These are phyloP conservation scores for Cepaea nemoralis DNA, from an alignment of 1,140 invertebrate genomes.

Conservation along the genomic window DNA sequence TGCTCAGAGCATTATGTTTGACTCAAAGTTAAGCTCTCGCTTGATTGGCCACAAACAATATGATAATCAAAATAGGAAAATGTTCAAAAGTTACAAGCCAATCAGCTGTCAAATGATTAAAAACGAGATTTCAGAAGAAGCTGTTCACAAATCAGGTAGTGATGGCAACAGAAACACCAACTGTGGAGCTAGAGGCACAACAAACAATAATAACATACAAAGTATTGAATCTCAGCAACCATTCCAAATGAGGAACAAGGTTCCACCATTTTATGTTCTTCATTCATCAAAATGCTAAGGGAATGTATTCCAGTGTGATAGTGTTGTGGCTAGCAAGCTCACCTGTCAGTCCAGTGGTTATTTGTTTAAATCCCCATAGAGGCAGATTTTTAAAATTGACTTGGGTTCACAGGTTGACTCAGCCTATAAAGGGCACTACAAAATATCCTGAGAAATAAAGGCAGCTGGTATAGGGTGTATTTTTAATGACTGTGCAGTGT, in stretches of 20 bases:
- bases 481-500: too few relatives aligned
- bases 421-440: too few relatives aligned
- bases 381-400: too few relatives aligned
- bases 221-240: not conserved
- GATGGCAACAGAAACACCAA: not conserved
- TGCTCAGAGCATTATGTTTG: conserved; percentile 16
- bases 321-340: too few relatives aligned
- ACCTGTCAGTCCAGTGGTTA: too few relatives aligned
- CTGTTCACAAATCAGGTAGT: not conserved
- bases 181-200: not conserved
- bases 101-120: not conserved
- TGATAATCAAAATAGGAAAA: not conserved
- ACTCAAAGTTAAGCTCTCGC: not conserved
- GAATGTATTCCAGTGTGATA: too few relatives aligned
- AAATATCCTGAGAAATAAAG: too few relatives aligned
- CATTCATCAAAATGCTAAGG: conserved; percentile 31
- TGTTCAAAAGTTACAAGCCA: conserved; percentile 8
- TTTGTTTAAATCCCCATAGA: too few relatives aligned
- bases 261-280: not conserved
- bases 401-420: too few relatives aligned
- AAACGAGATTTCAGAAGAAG: not conserved
- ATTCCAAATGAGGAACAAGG: not conserved
- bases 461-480: too few relatives aligned
- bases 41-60: not conserved
- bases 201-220: not conserved